Evolutionary conservation across 1,140 invertebrate species (phyloP).

Genomic region (Tenebrio molitor): DNA sequence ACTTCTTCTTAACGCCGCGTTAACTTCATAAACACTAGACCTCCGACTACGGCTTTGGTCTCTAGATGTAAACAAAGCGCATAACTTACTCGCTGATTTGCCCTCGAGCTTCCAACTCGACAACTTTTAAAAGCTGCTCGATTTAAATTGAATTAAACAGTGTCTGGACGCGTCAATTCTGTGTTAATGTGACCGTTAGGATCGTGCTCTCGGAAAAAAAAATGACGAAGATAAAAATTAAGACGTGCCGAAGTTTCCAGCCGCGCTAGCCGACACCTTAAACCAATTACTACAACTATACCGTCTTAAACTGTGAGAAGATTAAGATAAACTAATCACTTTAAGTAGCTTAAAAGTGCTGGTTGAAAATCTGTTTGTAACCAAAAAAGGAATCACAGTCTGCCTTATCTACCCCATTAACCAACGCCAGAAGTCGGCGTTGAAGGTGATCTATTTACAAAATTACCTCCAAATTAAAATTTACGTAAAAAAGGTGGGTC

Average conservation of each 20-base stretch:
- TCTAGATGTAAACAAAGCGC: conserved; percentile 37
- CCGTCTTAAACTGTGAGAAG: conserved; percentile 18
- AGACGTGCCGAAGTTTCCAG: no score
- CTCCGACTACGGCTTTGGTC: conserved; percentile 5
- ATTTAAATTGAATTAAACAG: conserved; percentile 31
- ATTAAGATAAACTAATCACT: conserved; percentile 35
- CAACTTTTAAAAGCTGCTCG: conserved; percentile 29
- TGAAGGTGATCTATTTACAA: no score
- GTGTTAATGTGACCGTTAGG: not conserved
- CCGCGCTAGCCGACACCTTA: not conserved
- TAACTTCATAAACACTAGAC: conserved; percentile 17
- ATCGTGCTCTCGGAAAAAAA: conserved; percentile 13
- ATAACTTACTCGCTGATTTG: conserved; percentile 24
- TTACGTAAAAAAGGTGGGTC: no score
- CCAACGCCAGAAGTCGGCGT: no score
- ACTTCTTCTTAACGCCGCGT: conserved; percentile 8
- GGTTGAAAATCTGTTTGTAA: no score
- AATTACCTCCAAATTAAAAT: no score
- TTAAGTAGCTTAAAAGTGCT: conserved; percentile 23
- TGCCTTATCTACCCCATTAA: no score
- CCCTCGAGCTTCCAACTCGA: conserved; percentile 13
- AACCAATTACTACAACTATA: conserved; percentile 8
- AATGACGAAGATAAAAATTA: not conserved
- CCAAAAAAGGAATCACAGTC: no score
- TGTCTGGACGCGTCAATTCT: conserved; percentile 22